Evolutionary conservation across 2,888 invertebrate species (phyloP), one percentile per base, ranked within the genome.

Genomic region (Colletes collaris): DNA sequence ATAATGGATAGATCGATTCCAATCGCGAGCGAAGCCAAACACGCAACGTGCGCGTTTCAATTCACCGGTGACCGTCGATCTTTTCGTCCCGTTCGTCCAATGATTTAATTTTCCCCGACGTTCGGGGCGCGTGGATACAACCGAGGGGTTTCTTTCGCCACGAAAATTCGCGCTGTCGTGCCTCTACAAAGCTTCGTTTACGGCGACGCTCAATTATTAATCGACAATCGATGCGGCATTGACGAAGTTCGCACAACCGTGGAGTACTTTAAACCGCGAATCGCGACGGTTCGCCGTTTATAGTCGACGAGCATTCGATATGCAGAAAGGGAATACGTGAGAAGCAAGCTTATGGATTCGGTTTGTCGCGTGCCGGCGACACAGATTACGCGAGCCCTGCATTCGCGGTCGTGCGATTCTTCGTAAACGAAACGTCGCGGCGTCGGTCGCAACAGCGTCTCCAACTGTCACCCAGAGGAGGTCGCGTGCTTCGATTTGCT

Each of bases 271-370:
- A 46, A 49, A 10, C 11, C 46, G n/a, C 49, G 35, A 11, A 46
- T 46, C 44, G 44, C 8, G 35, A 50, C 74, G 56, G n/a, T n/a
- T 27, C 10, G 60, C 27, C 52, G 27, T 76, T 64, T 55, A 44
- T 49, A 37, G 46, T 11, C 63, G 59, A 50, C 44, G 49, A n/a
- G 10, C 4, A 46, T 77, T 19, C 16, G 5, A 8, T 69, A 77
- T 69, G 64, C 77, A 60, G 2, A 78, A 76, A 65, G 50, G 40
- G 77, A 78, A 78, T 78, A 46, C 59, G 27, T 27, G 35, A 35
- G 50, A 78, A 0, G n/a, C 7, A 11, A 44, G 44, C 40, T 78
- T 64, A 77, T 59, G 27, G 8, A 69, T 78, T 78, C 77, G 35
- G 49, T 69, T 78, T 78, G 77, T n/a, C 3, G 19, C 3, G 0